Evolutionary conservation across 2,797 vertebrate genomes (phyloP), one percentile per base, ranked within the genome.

Genomic region (Dallia pectoralis): DNA sequence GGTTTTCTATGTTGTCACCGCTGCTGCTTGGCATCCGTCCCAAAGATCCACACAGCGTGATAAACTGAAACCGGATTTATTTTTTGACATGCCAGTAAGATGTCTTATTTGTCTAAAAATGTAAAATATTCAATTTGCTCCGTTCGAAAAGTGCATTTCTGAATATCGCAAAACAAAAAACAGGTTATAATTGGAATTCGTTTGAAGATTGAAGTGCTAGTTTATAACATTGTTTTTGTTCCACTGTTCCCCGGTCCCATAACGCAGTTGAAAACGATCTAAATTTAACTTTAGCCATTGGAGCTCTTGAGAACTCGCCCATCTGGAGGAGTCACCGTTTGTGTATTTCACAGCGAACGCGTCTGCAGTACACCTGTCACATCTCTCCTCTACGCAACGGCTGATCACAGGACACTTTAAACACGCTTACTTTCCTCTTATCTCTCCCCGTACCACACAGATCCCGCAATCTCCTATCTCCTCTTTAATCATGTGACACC

Each of bases 391-490:
- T 75, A 75, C 82, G 81, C 85, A 89, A 89, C 87, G 82, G 90
- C 81, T 93, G 92, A 93, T 93, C 92, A 93, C 88, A 93, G 90
- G 84, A 84, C 88, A 85, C 90, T 92, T 92, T 92, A 93, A 91
- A 93, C 88, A 87, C 77, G 82, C 79, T 88, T 90, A 87, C 90
- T 87, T 85, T 87, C 75, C 86, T 91, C 86, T 92, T 90, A 93
- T 93, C 90, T 92, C 82, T 79, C 67, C 80, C 89, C 85, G 80
- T 88, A 88, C 85, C 81, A 84, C 79, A 81, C 85, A 82, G 67
- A 88, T 90, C 86, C 84, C 40, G 47, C 88, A 86, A 89, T 88
- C 90, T 90, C 89, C 89, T 80, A 88, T 89, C 79, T 73, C 74
- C 36, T 81, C 91, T 92, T 92, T 92, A 93, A 92, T 93, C 91